phyloP scores from a whole-genome alignment of 2,113 vertebrate species.

The Zapornia atra region DNA sequence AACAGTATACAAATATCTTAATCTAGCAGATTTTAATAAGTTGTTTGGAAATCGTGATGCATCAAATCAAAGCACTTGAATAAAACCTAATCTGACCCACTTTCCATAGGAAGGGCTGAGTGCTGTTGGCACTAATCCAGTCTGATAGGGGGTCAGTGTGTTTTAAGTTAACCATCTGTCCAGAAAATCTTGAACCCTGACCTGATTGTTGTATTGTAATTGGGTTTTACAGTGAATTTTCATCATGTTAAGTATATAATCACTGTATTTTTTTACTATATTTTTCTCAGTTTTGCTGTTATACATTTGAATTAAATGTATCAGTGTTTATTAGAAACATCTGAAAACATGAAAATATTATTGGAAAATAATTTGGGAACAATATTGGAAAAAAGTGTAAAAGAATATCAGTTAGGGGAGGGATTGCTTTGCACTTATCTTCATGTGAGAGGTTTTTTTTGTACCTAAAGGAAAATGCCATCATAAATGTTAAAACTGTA shows the following conservation, averaged over 20 bases:
- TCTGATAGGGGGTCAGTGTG: conserved; percentile 69
- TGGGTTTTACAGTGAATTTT: conserved; percentile 29
- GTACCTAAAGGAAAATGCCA: not conserved
- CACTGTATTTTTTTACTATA: not conserved
- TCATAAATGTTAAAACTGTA: not conserved
- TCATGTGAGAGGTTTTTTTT: not conserved
- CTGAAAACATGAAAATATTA: not conserved
- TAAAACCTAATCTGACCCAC: conserved; percentile 65
- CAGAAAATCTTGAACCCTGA: conserved; percentile 69
- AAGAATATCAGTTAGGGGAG: not conserved
- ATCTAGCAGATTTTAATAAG: conserved; percentile 19
- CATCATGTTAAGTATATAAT: not conserved
- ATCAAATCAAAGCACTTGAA: conserved; percentile 55
- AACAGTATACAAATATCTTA: not conserved
- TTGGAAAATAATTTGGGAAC: not conserved
- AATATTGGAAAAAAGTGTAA: not conserved
- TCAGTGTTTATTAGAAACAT: not conserved
- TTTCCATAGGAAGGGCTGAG: conserved; percentile 39
- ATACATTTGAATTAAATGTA: not conserved
- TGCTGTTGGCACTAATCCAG: conserved; percentile 68
- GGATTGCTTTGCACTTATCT: not conserved
- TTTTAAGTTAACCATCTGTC: conserved; percentile 75
- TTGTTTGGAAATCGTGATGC: conserved; percentile 53
- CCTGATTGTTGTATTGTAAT: conserved; percentile 36
- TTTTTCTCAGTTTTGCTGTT: not conserved